These are phyloP conservation scores for Laspeyria flexula DNA, from an alignment of 2,888 invertebrate species.

Conservation along the genomic window DNA sequence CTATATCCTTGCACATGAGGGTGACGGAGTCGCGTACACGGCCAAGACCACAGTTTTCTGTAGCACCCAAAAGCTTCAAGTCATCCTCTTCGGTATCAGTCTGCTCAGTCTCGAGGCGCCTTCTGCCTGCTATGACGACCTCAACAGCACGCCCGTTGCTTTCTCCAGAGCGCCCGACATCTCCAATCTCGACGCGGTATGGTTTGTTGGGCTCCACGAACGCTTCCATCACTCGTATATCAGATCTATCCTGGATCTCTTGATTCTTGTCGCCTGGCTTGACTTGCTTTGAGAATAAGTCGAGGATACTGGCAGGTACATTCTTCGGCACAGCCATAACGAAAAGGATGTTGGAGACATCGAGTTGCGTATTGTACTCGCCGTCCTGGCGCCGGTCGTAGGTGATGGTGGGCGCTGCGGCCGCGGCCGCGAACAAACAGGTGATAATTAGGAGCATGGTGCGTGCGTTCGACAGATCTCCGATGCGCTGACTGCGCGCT, in stretches of 20 bases:
- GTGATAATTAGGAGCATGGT: constrained; percentile 64
- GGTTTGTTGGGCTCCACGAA: constrained; percentile 90
- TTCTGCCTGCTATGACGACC: constrained; percentile 72
- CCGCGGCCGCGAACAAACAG: constrained; percentile 59
- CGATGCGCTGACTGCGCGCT: constrained; percentile 66
- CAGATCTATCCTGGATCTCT: constrained; percentile 70
- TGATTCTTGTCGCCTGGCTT: constrained; percentile 48
- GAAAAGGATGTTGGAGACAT: constrained; percentile 91
- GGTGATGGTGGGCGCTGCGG: constrained; percentile 52
- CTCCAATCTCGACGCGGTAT: constrained; percentile 88
- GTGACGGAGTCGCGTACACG: constrained; percentile 89
- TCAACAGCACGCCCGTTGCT: constrained; percentile 65
- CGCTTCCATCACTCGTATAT: constrained; percentile 76
- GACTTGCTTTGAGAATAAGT: constrained; percentile 46
- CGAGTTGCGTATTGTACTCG: constrained; percentile 90
- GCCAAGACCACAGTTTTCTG: constrained; percentile 91
- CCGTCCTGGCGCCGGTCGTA: constrained; percentile 93
- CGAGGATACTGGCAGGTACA: constrained; percentile 44
- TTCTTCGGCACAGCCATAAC: constrained; percentile 87
- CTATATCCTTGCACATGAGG: constrained; percentile 77
- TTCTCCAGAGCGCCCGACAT: constrained; percentile 53
- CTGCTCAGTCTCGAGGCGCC: constrained; percentile 56
- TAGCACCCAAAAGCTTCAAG: constrained; percentile 87
- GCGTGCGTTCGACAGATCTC: constrained; percentile 66
- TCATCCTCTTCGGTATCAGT: constrained; percentile 62